phyloP scores from a whole-genome alignment of 2,113 vertebrate genomes.

The Oryzias celebensis region DNA sequence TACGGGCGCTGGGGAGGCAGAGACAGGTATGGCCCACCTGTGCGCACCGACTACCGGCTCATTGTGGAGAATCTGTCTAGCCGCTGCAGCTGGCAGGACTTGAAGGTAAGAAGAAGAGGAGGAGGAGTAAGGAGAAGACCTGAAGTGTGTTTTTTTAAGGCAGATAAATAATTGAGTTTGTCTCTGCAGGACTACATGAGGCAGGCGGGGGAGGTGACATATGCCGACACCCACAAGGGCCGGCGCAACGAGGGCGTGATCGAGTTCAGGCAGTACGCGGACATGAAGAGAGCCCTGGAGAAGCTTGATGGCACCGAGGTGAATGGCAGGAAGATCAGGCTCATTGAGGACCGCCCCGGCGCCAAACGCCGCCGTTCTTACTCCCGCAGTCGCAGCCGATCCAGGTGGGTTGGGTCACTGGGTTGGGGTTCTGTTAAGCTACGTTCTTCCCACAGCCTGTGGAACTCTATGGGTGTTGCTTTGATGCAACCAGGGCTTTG shows the following conservation, averaged over 20 bases:
- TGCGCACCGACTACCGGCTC: constrained; percentile 95
- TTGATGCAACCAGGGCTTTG: no score
- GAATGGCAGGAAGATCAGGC: constrained; percentile 94
- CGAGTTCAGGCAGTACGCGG: constrained; percentile 95
- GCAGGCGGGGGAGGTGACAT: constrained; percentile 96
- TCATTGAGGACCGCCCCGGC: constrained; percentile 94
- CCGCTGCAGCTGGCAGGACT: constrained; percentile 97
- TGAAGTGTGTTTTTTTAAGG: not conserved
- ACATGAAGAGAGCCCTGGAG: constrained; percentile 97
- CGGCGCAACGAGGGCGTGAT: constrained; percentile 96
- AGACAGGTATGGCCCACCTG: constrained; percentile 94
- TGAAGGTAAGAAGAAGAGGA: constrained; percentile 82
- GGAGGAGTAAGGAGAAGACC: not conserved
- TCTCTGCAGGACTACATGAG: constrained; percentile 92
- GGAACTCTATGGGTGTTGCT: not conserved
- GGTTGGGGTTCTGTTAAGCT: not conserved
- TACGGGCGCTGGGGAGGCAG: constrained; percentile 91
- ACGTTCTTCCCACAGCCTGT: not conserved
- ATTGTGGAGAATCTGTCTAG: constrained; percentile 98
- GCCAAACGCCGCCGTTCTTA: constrained; percentile 88
- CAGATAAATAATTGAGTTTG: not conserved
- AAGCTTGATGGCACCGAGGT: constrained; percentile 96
- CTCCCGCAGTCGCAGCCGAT: constrained; percentile 90
- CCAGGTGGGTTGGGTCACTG: constrained; percentile 74
- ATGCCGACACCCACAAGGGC: constrained; percentile 94